Conservation (phyloP, 2,113 vertebrate species). For the Dicerorhinus sumatrensis region DNA sequence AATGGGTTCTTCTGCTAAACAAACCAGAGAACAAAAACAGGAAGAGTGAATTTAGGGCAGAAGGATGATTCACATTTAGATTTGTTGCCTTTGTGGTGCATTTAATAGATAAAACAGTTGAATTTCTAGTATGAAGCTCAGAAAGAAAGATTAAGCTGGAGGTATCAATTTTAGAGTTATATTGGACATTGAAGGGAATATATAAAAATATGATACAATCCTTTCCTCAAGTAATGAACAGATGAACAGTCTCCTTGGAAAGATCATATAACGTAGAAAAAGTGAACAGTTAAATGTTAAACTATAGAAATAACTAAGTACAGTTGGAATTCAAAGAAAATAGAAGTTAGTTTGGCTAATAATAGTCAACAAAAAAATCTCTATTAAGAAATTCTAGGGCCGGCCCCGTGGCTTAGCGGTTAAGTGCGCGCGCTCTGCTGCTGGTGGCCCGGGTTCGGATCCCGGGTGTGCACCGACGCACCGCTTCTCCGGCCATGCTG, state of each 20-base stretch:
- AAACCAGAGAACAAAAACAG: not conserved
- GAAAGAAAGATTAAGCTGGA: not conserved
- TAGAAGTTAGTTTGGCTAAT: not conserved
- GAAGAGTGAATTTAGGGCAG: not conserved
- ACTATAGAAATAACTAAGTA: not conserved
- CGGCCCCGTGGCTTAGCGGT: too few relatives aligned
- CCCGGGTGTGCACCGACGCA: too few relatives aligned
- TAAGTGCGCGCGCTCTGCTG: too few relatives aligned
- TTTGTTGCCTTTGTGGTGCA: not conserved
- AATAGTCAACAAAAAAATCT: not conserved
- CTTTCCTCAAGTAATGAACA: constrained; percentile 21
- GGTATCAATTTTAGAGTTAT: not conserved
- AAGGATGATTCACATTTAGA: not conserved
- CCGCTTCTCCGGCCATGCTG: too few relatives aligned
- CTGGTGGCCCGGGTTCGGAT: too few relatives aligned
- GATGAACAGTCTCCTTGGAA: not conserved
- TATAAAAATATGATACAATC: not conserved
- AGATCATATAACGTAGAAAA: not conserved
- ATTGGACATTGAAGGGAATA: not conserved
- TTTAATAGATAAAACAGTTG: not conserved
- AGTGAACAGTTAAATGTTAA: not conserved
- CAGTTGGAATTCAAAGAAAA: constrained; percentile 7
- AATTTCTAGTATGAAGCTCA: not conserved
- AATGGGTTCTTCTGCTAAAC: not conserved
- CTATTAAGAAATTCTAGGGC: not conserved